Evolutionary conservation across 2,113 vertebrate species (phyloP), one percentile per base, ranked within the genome.

Genomic region (Sphaerodactylus townsendi): DNA sequence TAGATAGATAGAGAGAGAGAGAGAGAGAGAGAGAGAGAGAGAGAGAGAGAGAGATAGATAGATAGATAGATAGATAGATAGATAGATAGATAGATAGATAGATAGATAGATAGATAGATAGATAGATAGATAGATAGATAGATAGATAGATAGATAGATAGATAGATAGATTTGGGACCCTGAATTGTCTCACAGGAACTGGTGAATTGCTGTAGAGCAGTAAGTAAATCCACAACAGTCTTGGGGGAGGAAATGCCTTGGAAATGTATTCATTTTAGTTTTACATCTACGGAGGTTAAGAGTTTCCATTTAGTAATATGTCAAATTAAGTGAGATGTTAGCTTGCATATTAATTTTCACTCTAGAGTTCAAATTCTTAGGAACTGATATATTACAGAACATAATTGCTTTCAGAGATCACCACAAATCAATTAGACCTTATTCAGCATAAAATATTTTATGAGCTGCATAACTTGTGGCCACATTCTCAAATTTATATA

Each of bases 401-500:
- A 82, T 25, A 82, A 82, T 64, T 48, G 41, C 70, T 82, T 74
- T 82, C 10, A 2, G 56, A 33, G 62, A 39, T 70, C 39, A 73
- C 41, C 39, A 82, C 30, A 82, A 82, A 62, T 71, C 33, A 30
- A 23, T 59, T 70, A 17, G n/a, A 65, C 46, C 41, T 39, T 48
- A 64, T 46, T 82, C 39, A 65, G 56, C 70, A 72, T 74, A 74
- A 82, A 74, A 74, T 82, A 82, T 44, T 46, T 28, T 73, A 64
- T 64, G 70, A 82, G 19, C 50, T 74, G 56, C 71, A 64, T 41
- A 74, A 65, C 56, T 64, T 74, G 25, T 64, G 15, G 56, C 81
- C 81, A 82, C 15, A 21, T 73, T 46, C 64, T 74, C 70, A 74
- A n/a, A 82, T 82, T 82, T 74, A 82, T 82, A 82, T 64, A 74